Evolutionary conservation across 2,888 invertebrate species (phyloP), one percentile per base, ranked within the genome.

Genomic region (Drosophila tripunctata): DNA sequence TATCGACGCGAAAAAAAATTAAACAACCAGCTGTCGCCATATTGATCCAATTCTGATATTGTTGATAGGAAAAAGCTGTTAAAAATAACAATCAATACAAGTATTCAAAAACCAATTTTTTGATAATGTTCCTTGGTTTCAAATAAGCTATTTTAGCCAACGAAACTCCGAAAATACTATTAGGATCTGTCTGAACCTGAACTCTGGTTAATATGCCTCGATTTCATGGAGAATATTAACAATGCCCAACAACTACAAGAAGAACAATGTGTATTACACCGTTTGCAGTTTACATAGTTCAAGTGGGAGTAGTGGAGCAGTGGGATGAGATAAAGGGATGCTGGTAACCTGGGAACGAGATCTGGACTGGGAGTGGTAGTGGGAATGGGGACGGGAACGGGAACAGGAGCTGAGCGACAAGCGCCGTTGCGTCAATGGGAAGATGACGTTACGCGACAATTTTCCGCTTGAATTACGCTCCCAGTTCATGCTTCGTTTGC

Each of bases 401-500:
- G 65, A 66, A 45, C 57, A 27, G 45, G 52, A 60, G 30, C 41
- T 51, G 61, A 71, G 57, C 71, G 75, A 51, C 71, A 67, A 71
- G 75, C 67, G 56, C 57, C 56, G 50, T 43, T 76, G 75, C 61
- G 76, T 76, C 75, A 76, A 76, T 72, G 75, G 75, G 65, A 85
- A 74, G 84, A 77, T 77, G 84, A 79, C 86, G 77, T 82, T 83
- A 84, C 87, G 87, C 84, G 82, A 77, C 88, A 89, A 88, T 88
- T 88, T 89, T 89, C 87, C 78, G 88, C 89, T 84, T 88, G 88
- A 88, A 88, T 88, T 89, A 89, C 87, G 75, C 75, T 76, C 80
- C 86, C 74, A 74, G 88, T 89, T 88, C 89, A 88, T 87, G 88
- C 88, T 89, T 89, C 88, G 88, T 75, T 88, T 86, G 75, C 74